Conservation (phyloP, 2,113 vertebrate genomes). For the Callorhinus ursinus region DNA sequence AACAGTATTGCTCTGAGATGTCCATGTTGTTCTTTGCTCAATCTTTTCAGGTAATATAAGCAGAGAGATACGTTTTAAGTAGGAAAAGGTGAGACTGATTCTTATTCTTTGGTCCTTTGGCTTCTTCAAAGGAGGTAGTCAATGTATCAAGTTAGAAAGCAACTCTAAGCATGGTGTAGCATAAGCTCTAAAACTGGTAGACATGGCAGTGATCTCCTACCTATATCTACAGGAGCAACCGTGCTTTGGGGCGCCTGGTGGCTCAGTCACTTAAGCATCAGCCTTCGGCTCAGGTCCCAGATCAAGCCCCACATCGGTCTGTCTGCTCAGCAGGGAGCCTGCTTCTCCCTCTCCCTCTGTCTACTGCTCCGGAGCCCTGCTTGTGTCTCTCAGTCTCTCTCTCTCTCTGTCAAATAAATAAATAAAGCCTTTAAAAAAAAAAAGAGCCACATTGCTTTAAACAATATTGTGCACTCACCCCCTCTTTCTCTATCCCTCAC, state of each 20-base stretch:
- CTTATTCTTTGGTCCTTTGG: background rate
- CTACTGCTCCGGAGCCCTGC: no score
- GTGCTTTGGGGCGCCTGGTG: background rate
- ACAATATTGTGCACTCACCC: background rate
- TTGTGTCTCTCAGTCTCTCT: no score
- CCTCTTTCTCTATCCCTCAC: background rate
- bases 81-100: background rate
- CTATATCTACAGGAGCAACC: background rate
- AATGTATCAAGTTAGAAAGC: background rate
- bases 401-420: no score
- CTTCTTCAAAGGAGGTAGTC: background rate
- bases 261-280: no score
- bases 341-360: no score
- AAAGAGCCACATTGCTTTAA: background rate
- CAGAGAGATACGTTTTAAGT: background rate
- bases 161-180: rapidly evolving
- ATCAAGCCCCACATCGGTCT: no score
- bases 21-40: background rate
- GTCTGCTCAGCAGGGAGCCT: no score
- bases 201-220: background rate
- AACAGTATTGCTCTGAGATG: background rate
- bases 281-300: no score
- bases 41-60: background rate
- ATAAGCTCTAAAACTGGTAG: background rate
- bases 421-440: no score